Evolutionary conservation across 2,113 vertebrate species (phyloP).

Genomic region (Chitala chitala): DNA sequence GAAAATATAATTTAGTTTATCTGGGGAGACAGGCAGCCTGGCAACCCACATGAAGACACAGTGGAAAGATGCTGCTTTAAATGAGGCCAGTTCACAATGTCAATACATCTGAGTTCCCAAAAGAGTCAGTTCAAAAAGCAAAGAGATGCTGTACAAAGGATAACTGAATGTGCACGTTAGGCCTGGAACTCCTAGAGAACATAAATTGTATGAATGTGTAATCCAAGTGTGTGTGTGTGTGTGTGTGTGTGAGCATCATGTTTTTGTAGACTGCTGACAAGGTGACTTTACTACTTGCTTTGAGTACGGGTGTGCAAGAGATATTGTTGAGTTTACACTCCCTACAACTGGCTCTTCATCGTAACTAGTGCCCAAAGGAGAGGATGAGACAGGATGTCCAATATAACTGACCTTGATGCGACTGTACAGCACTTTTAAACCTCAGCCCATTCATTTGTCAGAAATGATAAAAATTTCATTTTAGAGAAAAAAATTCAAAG

Average conservation of each 20-base stretch:
- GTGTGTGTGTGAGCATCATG: neutral
- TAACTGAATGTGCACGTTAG: no score
- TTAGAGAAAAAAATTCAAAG: neutral
- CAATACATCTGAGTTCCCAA: no score
- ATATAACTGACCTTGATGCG: neutral
- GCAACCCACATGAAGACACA: neutral
- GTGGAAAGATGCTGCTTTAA: neutral
- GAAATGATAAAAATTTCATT: no score
- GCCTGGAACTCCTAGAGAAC: no score
- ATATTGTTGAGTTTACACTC: neutral
- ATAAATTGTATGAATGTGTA: neutral
- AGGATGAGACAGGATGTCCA: neutral
- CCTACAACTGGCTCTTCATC: neutral
- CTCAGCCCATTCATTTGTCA: neutral
- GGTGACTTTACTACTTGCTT: no score
- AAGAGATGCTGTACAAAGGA: no score
- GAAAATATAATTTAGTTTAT: neutral
- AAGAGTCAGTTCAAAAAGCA: no score
- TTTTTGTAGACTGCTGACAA: no score
- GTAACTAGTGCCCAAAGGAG: neutral
- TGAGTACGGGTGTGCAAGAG: no score
- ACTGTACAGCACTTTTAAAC: constrained; percentile 5
- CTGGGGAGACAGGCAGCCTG: neutral
- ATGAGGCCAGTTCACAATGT: neutral
- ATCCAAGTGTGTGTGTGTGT: neutral